Base-by-base conservation (phyloP, 2,113 vertebrate genomes). In the Leptosomus discolor region DNA sequence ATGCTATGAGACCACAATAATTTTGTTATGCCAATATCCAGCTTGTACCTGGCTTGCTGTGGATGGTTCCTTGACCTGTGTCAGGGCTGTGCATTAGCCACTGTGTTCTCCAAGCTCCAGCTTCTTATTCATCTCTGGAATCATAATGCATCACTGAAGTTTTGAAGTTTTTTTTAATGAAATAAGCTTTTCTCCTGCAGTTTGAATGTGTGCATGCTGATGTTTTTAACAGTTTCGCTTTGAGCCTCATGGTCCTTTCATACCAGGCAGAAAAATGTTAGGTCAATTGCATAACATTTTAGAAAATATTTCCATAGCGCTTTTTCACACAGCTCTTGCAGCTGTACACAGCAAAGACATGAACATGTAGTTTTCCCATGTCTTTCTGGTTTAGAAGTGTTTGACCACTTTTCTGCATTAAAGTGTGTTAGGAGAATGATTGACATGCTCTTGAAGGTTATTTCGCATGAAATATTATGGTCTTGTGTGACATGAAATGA, bases 401-500 rank as follows among this genome's bases (percentile, higher is more conserved):
- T 92, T 94, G 67, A 45, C 15, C 16, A 63, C 56, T 95, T 83
- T 89, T 64, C 73, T 89, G 30, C 36, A 24, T 50, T 71, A 39
- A 74, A 78, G 9, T n/a, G 22, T 64, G 8, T 56, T 79, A 69
- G 50, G 13, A 91, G 45, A 87, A 64, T 57, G 74, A 82, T 24
- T 60, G 88, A 64, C 41, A 27, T 69, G 5, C n/a, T 74, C 22
- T 30, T 83, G 53, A 85, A 95, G 70, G 84, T 79, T 50, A 92
- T 78, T 92, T 85, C 57, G 63, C 27, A 21, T 80, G 74, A 79
- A 63, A 36, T 77, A 51, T 77, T 79, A 64, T 0, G 5, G 69
- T 88, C 41, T 45, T 92, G 45, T 75, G 61, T 91, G 85, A 90
- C 81, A 77, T 61, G 48, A 95, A 95, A 85, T 83, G 58, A n/a